phyloP scores from a whole-genome alignment of 2,797 vertebrate genomes.

The Poeciliopsis presidionis region DNA sequence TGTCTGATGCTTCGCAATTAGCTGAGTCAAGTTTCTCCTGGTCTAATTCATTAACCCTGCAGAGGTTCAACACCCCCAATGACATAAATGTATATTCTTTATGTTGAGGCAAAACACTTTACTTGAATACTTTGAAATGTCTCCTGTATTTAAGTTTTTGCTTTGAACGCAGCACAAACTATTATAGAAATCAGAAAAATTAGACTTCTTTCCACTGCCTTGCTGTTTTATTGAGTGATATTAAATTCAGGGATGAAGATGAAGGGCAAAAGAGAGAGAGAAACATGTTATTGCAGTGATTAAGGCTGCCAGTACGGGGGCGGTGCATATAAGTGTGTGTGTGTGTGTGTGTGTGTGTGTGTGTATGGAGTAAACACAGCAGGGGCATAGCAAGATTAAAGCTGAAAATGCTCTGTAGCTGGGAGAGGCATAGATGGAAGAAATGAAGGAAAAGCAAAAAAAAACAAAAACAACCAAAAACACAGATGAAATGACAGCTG shows the following conservation, averaged over 20 bases:
- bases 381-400: slow-evolving; percentile 49
- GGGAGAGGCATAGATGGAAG: slow-evolving; percentile 25
- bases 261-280: slow-evolving; percentile 42
- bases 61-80: slow-evolving; percentile 21
- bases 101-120: background rate
- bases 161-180: slow-evolving; percentile 9
- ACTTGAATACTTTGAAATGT: background rate
- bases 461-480: too few species aligned
- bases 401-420: slow-evolving; percentile 34
- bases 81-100: background rate
- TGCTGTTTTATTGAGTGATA: slow-evolving; percentile 33
- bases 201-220: slow-evolving; percentile 21
- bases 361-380: slow-evolving; percentile 35
- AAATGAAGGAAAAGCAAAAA: background rate
- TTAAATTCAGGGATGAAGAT: slow-evolving; percentile 45
- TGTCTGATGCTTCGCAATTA: slow-evolving; percentile 20
- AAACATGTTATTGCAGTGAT: slow-evolving; percentile 64
- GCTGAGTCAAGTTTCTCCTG: slow-evolving; percentile 31
- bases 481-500: background rate
- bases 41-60: slow-evolving; percentile 63
- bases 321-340: background rate
- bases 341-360: too few species aligned
- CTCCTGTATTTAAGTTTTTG: slow-evolving; percentile 19
- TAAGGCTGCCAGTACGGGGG: slow-evolving; percentile 52
- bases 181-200: slow-evolving; percentile 42